These are phyloP conservation scores for Poeciliopsis turrubarensis DNA, from an alignment of 2,113 vertebrate genomes.

Conservation along the genomic window DNA sequence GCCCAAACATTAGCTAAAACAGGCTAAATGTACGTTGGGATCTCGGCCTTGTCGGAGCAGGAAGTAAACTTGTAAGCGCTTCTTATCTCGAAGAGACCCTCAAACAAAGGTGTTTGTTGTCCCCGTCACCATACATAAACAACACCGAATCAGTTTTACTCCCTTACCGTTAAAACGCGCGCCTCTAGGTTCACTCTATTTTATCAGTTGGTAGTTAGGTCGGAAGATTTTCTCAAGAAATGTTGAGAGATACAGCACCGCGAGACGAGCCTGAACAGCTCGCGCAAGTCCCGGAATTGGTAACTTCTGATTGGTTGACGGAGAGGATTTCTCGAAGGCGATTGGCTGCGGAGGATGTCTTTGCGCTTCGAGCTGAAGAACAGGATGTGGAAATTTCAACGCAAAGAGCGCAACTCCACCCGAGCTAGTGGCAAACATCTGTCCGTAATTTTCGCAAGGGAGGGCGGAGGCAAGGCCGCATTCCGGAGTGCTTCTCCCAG, in stretches of 20 bases:
- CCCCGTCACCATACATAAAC: background rate
- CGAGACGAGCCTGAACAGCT: slow-evolving; percentile 19
- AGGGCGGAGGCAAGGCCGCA: slow-evolving; percentile 57
- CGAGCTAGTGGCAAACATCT: slow-evolving; percentile 72
- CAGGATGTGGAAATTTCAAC: slow-evolving; percentile 66
- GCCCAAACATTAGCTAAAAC: slow-evolving; percentile 31
- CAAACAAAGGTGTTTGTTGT: slow-evolving; percentile 12
- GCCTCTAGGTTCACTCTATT: slow-evolving; percentile 11
- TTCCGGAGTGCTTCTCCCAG: slow-evolving; percentile 59
- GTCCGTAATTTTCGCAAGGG: slow-evolving; percentile 62
- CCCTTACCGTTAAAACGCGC: slow-evolving; percentile 58
- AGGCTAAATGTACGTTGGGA: slow-evolving; percentile 51
- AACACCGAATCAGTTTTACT: background rate
- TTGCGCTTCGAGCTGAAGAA: background rate
- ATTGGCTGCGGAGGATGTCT: slow-evolving; percentile 67
- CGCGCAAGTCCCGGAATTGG: slow-evolving; percentile 41
- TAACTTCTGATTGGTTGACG: slow-evolving; percentile 77
- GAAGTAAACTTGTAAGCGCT: slow-evolving; percentile 78
- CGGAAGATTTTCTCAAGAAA: slow-evolving; percentile 61
- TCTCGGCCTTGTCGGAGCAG: slow-evolving; percentile 78
- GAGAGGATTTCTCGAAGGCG: background rate
- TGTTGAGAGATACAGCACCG: slow-evolving; percentile 51
- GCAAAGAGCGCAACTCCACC: slow-evolving; percentile 77
- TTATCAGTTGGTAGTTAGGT: slow-evolving; percentile 7
- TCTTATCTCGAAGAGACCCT: slow-evolving; percentile 38